Base-by-base conservation (phyloP, 2,113 vertebrate genomes). In the Poeciliopsis turrubarensis region DNA sequence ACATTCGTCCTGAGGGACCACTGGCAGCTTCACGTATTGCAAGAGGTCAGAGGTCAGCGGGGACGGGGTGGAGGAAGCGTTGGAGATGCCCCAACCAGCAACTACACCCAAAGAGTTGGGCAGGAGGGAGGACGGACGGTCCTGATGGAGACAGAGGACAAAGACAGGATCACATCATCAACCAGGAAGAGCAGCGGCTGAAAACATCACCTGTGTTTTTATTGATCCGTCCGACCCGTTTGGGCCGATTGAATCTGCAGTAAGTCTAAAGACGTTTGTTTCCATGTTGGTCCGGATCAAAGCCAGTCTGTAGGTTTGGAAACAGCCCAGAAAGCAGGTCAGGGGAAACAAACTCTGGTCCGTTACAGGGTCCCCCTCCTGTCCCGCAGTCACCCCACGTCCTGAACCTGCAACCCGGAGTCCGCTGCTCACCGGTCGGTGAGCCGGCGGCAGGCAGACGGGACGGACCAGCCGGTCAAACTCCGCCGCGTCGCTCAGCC, bases 31-130 rank as follows among this genome's bases (percentile, higher is more conserved):
- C 65, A 99, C 98, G 0, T 96, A 99, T 86, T 97, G 98, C n/a
- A 99, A 93, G 30, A 96, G 82, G 65, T 97, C 95, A 0, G 97
- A 96, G 51, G 96, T 92, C 1, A 92, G 91, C 17, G 93, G 95
- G 81, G 91, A 91, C 68, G 93, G 30, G 0, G 96, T 41, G 34
- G 95, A 91, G 0, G 97, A 96, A 68, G 93, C 72, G 1, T 97
- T 95, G 73, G 96, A 96, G 86, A 98, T 96, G 19, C 98, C 98
- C 98, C 98, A 99, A 17, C 98, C 98, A 0, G 98, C 96, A 37
- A 99, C 98, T 60, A 99, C 79, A 2, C 98, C 98, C 75, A 99
- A 87, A 0, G 94, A 93, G 83, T 96, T 92, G 51, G 97, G 95
- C 0, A 85, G 88, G 0, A 95, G 97, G 0, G 89, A 88, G 4